A percentile compares a stretch with the other conserved stretches of the same genome.
phyloP scores from a whole-genome alignment of 2,888 invertebrate genomes.

The Mellilla xanthometata region DNA sequence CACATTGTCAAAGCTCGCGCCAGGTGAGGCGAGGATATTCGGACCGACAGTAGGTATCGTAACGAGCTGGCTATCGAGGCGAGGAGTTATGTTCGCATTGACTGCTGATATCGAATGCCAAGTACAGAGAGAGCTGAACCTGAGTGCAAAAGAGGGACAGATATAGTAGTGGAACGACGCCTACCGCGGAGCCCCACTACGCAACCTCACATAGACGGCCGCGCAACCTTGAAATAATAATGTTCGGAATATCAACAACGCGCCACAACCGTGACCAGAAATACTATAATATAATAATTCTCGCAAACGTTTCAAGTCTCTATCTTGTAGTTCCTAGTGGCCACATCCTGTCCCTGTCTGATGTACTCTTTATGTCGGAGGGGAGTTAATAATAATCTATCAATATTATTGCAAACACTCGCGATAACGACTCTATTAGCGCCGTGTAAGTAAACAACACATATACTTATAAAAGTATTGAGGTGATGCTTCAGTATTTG shows the following conservation, averaged over 20 bases:
- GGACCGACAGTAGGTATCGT: conserved; percentile 51
- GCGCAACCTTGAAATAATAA: conserved; percentile 83
- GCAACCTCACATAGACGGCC: conserved; percentile 80
- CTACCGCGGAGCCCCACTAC: conserved; percentile 81
- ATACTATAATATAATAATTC: conserved; percentile 75
- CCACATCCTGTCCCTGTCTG: conserved; percentile 52
- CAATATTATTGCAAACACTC: conserved; percentile 22
- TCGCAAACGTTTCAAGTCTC: conserved; percentile 63
- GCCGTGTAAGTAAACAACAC: conserved; percentile 15
- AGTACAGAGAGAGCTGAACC: conserved; percentile 70
- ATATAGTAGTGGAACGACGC: conserved; percentile 74
- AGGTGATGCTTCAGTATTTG: conserved; percentile 13
- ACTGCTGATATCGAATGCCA: conserved; percentile 71
- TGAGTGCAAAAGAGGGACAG: conserved; percentile 76
- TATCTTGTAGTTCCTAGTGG: conserved; percentile 50
- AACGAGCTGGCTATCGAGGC: conserved; percentile 60
- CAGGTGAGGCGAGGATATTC: conserved; percentile 51
- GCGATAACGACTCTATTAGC: conserved; percentile 15
- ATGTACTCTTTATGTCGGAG: conserved; percentile 33
- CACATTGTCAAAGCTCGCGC: conserved; percentile 45
- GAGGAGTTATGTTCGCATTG: conserved; percentile 62
- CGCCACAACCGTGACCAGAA: conserved; percentile 81
- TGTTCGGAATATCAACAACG: conserved; percentile 82
- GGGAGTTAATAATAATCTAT: conserved; percentile 18
- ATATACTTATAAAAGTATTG: conserved; percentile 1